Evolutionary conservation across 2,888 invertebrate genomes (phyloP).

Genomic region (Endomychus coccineus): DNA sequence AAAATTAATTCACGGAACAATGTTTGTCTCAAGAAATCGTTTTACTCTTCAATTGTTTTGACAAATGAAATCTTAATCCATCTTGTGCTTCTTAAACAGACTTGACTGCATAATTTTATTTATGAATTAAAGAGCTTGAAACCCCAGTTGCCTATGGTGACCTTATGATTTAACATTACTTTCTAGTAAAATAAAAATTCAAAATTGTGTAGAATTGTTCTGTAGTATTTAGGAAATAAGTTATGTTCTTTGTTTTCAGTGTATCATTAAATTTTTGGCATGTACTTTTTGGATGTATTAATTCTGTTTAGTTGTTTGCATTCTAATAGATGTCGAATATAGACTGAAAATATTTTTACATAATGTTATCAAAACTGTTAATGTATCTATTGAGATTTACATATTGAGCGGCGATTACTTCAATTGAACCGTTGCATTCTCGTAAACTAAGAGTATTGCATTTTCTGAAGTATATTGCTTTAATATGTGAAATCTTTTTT

Average conservation of each 20-base stretch:
- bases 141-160: conserved; percentile 42
- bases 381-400: conserved; percentile 11
- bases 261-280: conserved; percentile 27
- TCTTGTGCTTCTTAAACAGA: no score
- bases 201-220: conserved; percentile 25
- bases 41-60: no score
- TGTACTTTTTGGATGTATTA: conserved; percentile 26
- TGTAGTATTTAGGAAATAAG: conserved; percentile 21
- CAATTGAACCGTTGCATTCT: no score
- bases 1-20: no score
- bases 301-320: conserved; percentile 15
- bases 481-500: neutral
- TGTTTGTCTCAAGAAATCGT: neutral
- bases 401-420: conserved; percentile 10
- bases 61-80: no score
- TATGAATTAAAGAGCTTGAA: conserved; percentile 35
- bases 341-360: conserved; percentile 38
- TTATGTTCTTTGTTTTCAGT: conserved; percentile 25
- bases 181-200: conserved; percentile 24
- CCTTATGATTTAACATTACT: conserved; percentile 28
- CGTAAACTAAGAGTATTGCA: no score
- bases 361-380: conserved; percentile 24
- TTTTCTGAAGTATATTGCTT: conserved; percentile 11
- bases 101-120: conserved; percentile 3
- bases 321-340: conserved; percentile 27